Base-by-base conservation (phyloP, 2,113 vertebrate species). In the Lycaon pictus region DNA sequence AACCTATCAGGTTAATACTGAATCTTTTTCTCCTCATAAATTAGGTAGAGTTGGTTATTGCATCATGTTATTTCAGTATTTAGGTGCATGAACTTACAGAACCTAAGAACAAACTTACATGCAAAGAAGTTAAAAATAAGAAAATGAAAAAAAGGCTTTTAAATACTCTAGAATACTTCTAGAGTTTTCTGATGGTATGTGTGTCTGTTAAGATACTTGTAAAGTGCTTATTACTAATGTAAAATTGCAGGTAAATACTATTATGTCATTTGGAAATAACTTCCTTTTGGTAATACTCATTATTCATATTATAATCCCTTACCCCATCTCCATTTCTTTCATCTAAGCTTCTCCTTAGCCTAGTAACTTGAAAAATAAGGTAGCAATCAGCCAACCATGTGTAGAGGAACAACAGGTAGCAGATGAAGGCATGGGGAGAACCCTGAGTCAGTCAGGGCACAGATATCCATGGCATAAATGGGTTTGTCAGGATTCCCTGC, bases 221-320 rank as follows among this genome's bases (percentile, higher is more conserved):
- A 81, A 95, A 94, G 65, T 92, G 3, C 22, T 81, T 43, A 19
- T 69, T 81, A 25, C 11, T 56, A 76, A 63, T 94, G 71, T 74
- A 56, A 71, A 93, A 56, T 63, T 56, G 0, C 71, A 63, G n/a
- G 7, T 85, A 82, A 93, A 56, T 76, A 29, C 1, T 2, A 7
- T 60, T 27, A 86, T 43, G 43, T 92, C 12, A 43, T 37, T 71
- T 92, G 15, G 53, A 22, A 63, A 48, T 81, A 25, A 35, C 22
- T 77, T 96, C 67, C 56, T 0, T 37, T 32, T 72, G 16, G 19
- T 6, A 53, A 43, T 84, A 63, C 10, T 63, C 11, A 27, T 69
- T 63, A 32, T 58, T 77, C 37, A 35, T 79, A 1, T 12, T 76
- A 7, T 51, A 62, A 48, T 55, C 55, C 7, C 71, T 81, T 27